Base-by-base conservation (phyloP, 1,140 invertebrate genomes). In the Drosophila eugracilis region DNA sequence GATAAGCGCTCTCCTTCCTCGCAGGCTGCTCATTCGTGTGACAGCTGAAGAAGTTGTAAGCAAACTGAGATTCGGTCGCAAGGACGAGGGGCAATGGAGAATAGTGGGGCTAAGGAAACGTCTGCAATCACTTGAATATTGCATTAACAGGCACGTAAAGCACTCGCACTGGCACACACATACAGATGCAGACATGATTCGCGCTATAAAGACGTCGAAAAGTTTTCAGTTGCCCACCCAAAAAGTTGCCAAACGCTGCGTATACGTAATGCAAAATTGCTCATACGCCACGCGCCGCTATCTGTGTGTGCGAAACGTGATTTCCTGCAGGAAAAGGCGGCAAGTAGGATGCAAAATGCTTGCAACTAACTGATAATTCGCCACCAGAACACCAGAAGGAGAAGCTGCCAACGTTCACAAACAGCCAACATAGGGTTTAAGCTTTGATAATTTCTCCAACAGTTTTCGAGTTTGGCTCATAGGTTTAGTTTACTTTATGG, bases 41-140 rank as follows among this genome's bases (percentile, higher is more conserved):
- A 88, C 83, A 78, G 81, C 77, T 88, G 81, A 88, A 88, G 81
- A 88, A 86, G 81, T 86, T 86, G 83, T 86, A 88, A 85, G 80
- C 57, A 52, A 62, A 52, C 45, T 34, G 71, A 41, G 58, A 34
- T 52, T 15, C 32, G 39, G 41, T 22, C 39, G 28, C 19, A 24
- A 19, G 22, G 14, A 7, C 22, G n/a, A 7, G 22, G 28, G 14
- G 44, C 6, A 5, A 5, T 1, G 39, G 0, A 28, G 44, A n/a
- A 34, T 9, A 42, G 21, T 24, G 42, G 39, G 41, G 45, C 41
- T 48, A 54, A 67, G 62, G 65, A 67, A 75, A 70, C 49, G 63
- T 71, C 74, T 90, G 79, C 88, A 85, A 90, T 90, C 84, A 90
- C 89, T 90, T 90, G 89, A 90, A 90, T 90, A 90, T 90, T 90